Evolutionary conservation across 1,140 invertebrate species (phyloP).

Genomic region (Vanessa atalanta): DNA sequence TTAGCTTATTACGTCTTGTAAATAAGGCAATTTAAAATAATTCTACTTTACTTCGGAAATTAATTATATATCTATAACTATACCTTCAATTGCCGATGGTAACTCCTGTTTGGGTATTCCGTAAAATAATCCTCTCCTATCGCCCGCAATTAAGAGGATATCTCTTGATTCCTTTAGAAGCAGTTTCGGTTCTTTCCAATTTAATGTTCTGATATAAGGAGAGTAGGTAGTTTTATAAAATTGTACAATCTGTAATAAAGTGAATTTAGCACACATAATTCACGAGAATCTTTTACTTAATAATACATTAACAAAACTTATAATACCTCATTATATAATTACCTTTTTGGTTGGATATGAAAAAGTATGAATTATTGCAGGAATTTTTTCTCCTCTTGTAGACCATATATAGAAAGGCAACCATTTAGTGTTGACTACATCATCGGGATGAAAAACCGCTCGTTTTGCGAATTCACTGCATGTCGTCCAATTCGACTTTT

Average conservation of each 20-base stretch:
- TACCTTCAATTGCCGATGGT: constrained; percentile 39
- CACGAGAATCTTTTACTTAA: no score
- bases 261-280: no score
- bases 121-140: constrained; percentile 56
- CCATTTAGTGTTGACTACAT: constrained; percentile 56
- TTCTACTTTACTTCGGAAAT: no score
- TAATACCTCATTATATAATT: constrained; percentile 10
- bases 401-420: constrained; percentile 62
- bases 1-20: no score
- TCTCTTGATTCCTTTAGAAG: constrained; percentile 47
- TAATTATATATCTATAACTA: background rate
- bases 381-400: background rate
- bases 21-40: no score
- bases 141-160: constrained; percentile 52
- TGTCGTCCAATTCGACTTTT: constrained; percentile 48
- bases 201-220: constrained; percentile 40
- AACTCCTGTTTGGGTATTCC: constrained; percentile 44
- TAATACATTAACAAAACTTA: no score
- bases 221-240: constrained; percentile 45
- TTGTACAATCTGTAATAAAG: constrained; percentile 47
- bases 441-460: constrained; percentile 53
- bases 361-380: constrained; percentile 49
- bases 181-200: constrained; percentile 61
- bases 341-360: constrained; percentile 56
- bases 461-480: constrained; percentile 53